These are phyloP conservation scores for Lucinisca nassula DNA, from an alignment of 2,888 invertebrate genomes.

Conservation along the genomic window DNA sequence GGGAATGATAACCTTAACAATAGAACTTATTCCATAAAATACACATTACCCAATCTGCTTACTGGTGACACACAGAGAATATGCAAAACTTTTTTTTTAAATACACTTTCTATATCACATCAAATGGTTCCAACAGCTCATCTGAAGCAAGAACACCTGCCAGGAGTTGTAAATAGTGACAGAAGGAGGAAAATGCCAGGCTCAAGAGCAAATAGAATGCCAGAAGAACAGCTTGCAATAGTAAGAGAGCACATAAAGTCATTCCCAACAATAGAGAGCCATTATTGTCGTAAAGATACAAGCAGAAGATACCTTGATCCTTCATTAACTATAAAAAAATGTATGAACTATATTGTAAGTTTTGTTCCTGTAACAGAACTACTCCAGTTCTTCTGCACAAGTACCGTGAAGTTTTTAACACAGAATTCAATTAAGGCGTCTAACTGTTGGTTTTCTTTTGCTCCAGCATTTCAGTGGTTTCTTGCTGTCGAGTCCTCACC, in stretches of 20 bases:
- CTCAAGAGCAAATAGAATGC: not conserved
- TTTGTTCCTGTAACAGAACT: conserved; percentile 24
- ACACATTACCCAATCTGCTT: conserved; percentile 11
- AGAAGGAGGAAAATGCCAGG: not conserved
- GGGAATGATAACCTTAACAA: conserved; percentile 7
- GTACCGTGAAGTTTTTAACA: conserved; percentile 44
- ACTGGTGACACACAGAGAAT: conserved; percentile 31
- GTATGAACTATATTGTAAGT: conserved; percentile 41
- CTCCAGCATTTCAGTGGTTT: too few relatives aligned
- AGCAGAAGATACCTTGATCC: conserved; percentile 49
- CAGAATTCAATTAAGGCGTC: conserved; percentile 55
- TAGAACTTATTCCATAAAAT: conserved; percentile 25
- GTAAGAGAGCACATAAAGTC: conserved; percentile 49
- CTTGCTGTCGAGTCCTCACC: too few relatives aligned
- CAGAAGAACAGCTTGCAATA: not conserved
- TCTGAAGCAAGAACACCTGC: not conserved
- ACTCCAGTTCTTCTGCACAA: conserved; percentile 26
- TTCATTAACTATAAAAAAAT: conserved; percentile 35
- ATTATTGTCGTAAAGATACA: too few relatives aligned
- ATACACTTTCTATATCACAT: conserved; percentile 50
- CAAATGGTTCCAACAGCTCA: conserved; percentile 15
- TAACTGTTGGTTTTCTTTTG: too few relatives aligned
- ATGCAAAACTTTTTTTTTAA: conserved; percentile 51
- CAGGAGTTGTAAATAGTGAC: not conserved
- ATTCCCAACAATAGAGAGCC: conserved; percentile 31